These are phyloP conservation scores for Criorhina ranunculi DNA, from an alignment of 2,888 invertebrate species.

Conservation along the genomic window DNA sequence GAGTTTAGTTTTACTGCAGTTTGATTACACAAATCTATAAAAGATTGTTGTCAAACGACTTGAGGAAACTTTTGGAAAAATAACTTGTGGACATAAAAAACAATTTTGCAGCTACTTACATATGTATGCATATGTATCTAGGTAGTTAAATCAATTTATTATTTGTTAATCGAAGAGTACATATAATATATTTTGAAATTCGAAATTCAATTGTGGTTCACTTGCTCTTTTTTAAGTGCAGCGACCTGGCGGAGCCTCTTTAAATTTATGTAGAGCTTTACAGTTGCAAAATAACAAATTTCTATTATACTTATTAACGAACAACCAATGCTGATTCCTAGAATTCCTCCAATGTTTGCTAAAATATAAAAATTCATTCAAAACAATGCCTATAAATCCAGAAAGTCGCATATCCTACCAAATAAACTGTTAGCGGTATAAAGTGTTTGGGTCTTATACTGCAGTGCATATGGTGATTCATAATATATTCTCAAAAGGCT, in stretches of 20 bases:
- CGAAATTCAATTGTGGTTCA: too few relatives aligned
- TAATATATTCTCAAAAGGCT: slow-evolving; percentile 79
- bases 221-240: neutral
- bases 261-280: slow-evolving; percentile 34
- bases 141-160: too few relatives aligned
- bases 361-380: slow-evolving; percentile 17
- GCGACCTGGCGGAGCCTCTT: slow-evolving; percentile 22
- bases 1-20: too few relatives aligned
- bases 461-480: slow-evolving; percentile 62
- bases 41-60: too few relatives aligned
- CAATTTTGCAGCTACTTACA: too few relatives aligned
- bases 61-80: too few relatives aligned
- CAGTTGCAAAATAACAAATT: slow-evolving; percentile 79
- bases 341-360: slow-evolving; percentile 82
- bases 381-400: too few relatives aligned
- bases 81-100: too few relatives aligned
- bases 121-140: too few relatives aligned
- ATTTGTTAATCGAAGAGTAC: too few relatives aligned
- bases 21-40: too few relatives aligned
- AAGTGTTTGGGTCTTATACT: slow-evolving; percentile 77
- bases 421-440: slow-evolving; percentile 36
- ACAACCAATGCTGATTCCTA: slow-evolving; percentile 82
- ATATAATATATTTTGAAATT: too few relatives aligned
- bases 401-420: neutral
- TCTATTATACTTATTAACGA: slow-evolving; percentile 82